Evolutionary conservation across 2,797 vertebrate genomes (phyloP), one percentile per base, ranked within the genome.

Genomic region (Gastrophryne carolinensis): DNA sequence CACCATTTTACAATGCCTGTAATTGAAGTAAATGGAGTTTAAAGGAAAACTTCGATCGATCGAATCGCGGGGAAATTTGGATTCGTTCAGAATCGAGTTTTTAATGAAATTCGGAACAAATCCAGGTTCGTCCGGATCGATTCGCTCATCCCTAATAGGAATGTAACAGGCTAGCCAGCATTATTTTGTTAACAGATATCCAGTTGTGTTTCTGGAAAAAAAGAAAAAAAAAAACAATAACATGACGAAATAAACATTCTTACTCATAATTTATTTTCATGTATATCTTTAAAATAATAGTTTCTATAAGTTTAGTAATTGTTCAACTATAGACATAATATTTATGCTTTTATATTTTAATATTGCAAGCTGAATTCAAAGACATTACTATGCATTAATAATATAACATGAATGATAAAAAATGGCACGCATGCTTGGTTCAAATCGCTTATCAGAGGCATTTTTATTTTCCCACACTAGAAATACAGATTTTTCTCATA

Each of bases 361-460:
- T 58, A 70, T 70, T 58, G 35, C 53, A 70, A 58, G 53, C 53
- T 49, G 27, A 70, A 27, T 58, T 70, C 15, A 60, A 58, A 49
- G 68, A 72, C 21, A 23, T 49, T 58, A 32, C 35, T 65, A 57
- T 73, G 50, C 54, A 52, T 57, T 11, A 49, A 74, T 66, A 58
- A 50, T 60, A 41, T 58, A 49, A 35, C 37, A 41, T 32, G 54
- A 74, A 26, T 50, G 60, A 67, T 57, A 49, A 67, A n/a, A 32
- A 58, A 67, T 65, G 53, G 35, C 29, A 66, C 47, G 62, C 72
- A 75, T 67, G 72, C 26, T 66, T 53, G 47, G 23, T 58, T 58
- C 53, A 58, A 39, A 67, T 75, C 35, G 44, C 19, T 47, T 44
- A 9, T 50, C 35, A 65, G 34, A 56, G 39, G 53, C 24, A 41